Conservation (phyloP, 1,140 invertebrate species). For the Hesperophylax magnus region DNA sequence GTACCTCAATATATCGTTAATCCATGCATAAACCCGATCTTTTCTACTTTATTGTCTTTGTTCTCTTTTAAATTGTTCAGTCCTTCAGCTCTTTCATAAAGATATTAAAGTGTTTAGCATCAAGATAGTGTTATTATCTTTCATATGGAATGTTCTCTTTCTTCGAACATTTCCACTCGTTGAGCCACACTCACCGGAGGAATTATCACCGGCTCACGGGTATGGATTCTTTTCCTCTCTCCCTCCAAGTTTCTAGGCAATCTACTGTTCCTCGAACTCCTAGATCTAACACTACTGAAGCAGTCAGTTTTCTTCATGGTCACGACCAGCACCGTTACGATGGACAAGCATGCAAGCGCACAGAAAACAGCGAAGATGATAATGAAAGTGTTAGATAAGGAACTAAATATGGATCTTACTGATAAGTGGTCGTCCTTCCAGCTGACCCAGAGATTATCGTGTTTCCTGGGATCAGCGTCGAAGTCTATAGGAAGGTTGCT, state of each 20-base stretch:
- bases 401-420: slow-evolving; percentile 22
- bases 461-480: slow-evolving; percentile 70
- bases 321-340: slow-evolving; percentile 33
- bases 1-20: no score
- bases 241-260: slow-evolving; percentile 3
- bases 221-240: slow-evolving; percentile 39
- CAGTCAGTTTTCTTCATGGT: slow-evolving; percentile 27
- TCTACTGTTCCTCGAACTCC: background rate
- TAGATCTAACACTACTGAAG: background rate
- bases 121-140: background rate
- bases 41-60: background rate
- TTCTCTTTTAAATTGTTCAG: background rate
- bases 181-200: slow-evolving; percentile 44
- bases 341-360: slow-evolving; percentile 14
- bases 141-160: slow-evolving; percentile 37
- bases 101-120: background rate
- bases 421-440: slow-evolving; percentile 67
- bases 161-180: slow-evolving; percentile 53
- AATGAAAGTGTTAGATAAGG: slow-evolving; percentile 12
- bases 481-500: slow-evolving; percentile 71
- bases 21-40: no score
- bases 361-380: slow-evolving; percentile 38
- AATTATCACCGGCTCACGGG: slow-evolving; percentile 23
- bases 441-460: slow-evolving; percentile 72
- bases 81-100: background rate